phyloP scores from a whole-genome alignment of 2,113 vertebrate genomes.

The Opisthocomus hoazin region DNA sequence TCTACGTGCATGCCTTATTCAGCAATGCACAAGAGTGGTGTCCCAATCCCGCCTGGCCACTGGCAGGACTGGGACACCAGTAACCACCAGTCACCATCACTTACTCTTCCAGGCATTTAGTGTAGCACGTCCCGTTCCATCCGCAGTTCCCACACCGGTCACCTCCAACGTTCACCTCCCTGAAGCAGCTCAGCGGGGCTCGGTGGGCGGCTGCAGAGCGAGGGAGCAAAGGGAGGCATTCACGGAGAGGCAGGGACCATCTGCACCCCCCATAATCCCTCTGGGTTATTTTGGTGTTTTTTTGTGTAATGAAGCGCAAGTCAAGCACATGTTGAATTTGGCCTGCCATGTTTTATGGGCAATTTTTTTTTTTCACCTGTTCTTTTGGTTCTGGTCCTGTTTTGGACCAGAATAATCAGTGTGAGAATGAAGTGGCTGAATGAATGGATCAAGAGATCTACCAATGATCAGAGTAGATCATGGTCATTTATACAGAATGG shows the following conservation, averaged over 20 bases:
- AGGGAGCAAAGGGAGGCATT: too few relatives aligned
- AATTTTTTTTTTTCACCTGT: background rate
- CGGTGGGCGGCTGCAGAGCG: background rate
- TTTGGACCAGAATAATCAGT: background rate
- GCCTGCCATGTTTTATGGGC: too few relatives aligned
- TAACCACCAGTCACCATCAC: background rate
- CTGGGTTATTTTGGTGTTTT: background rate
- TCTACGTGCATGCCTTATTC: too few relatives aligned
- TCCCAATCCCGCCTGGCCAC: background rate
- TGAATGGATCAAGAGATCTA: background rate
- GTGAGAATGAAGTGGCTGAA: background rate
- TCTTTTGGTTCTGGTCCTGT: background rate
- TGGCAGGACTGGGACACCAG: background rate
- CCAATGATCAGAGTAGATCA: background rate
- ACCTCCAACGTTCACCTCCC: slow-evolving; percentile 18
- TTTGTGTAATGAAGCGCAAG: background rate
- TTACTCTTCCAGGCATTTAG: background rate
- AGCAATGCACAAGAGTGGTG: background rate
- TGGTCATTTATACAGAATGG: background rate
- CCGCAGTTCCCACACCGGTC: slow-evolving; percentile 53
- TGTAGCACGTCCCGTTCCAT: background rate
- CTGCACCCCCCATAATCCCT: background rate
- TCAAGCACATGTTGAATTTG: background rate
- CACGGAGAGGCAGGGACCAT: background rate
- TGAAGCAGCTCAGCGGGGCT: slow-evolving; percentile 15